Base-by-base conservation (phyloP, 2,888 invertebrate species). In the Esperia sulphurella region DNA sequence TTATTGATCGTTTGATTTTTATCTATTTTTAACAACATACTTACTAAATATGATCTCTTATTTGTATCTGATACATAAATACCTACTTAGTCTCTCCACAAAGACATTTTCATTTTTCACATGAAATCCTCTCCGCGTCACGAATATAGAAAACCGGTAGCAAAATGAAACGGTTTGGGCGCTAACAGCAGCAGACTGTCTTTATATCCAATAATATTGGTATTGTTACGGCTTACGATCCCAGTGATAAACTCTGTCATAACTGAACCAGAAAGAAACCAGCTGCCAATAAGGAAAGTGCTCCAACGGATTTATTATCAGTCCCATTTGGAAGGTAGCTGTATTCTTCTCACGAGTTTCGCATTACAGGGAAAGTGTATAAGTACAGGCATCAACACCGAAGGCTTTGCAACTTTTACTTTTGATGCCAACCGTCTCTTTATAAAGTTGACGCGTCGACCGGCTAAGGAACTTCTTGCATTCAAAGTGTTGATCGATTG, bases 281-380 rank as follows among this genome's bases (percentile, higher is more conserved):
- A 40, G 48, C 45, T 60, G 57, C 55, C 62, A 61, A 66, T 63
- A 63, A 46, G 42, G 37, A 42, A 62, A 67, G 57, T 54, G 55
- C 51, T 56, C 59, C 52, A 58, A 59, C 31, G 50, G 54, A 54
- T 54, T 54, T 54, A 54, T 52, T 54, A 59, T 63, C 58, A 61
- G 56, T 53, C 55, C 57, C 63, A 63, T 65, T 68, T 58, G 60
- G 63, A 51, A 50, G 59, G 57, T 50, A 14, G 13, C 60, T 64
- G 65, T 68, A 75, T 75, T 75, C 74, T 64, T 72, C 74, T 67
- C 75, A 75, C 75, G 75, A 75, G 73, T 71, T 69, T 71, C 62
- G 55, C 63, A 64, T 72, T 72, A 66, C 71, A 46, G 51, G 53
- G 50, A 68, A 71, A 70, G 61, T 66, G 61, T 67, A 59, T 68